phyloP scores from a whole-genome alignment of 37 sponge, comb jelly and placozoan genomes.

The Ianthella basta region DNA sequence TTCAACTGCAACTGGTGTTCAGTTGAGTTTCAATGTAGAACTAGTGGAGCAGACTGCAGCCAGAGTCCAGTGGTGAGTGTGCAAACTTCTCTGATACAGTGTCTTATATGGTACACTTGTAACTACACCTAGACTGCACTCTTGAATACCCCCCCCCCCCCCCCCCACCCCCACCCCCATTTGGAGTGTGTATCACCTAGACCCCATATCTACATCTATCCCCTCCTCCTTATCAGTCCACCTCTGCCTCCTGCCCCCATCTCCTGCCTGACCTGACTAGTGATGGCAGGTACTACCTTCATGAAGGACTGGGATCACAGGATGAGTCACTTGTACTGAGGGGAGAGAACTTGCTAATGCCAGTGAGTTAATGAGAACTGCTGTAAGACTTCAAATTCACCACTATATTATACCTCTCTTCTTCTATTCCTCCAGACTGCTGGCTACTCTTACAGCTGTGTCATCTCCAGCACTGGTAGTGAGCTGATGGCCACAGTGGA shows the following conservation, averaged over 20 bases:
- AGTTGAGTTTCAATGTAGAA: constrained; percentile 15
- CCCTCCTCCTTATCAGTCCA: too few species aligned
- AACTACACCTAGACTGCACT: too few species aligned
- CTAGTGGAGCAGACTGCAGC: neutral
- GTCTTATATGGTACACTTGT: neutral
- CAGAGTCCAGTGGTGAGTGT: neutral
- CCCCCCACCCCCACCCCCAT: too few species aligned
- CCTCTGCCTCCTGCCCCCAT: neutral
- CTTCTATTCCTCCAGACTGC: neutral
- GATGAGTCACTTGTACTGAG: constrained; percentile 11
- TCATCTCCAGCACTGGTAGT: too few species aligned
- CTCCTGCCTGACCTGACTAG: neutral
- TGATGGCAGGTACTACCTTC: constrained; percentile 32
- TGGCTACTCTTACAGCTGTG: too few species aligned
- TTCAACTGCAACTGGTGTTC: constrained; percentile 17
- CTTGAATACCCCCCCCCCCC: too few species aligned
- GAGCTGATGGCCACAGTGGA: too few species aligned
- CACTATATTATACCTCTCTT: neutral
- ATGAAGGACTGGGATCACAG: constrained; percentile 1
- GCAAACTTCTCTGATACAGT: neutral
- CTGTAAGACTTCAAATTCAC: neutral
- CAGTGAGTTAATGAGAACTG: neutral
- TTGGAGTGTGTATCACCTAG: neutral
- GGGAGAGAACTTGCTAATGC: neutral
- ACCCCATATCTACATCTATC: neutral